phyloP scores from a whole-genome alignment of 2,888 invertebrate species.

The Cylloceria caligata region DNA sequence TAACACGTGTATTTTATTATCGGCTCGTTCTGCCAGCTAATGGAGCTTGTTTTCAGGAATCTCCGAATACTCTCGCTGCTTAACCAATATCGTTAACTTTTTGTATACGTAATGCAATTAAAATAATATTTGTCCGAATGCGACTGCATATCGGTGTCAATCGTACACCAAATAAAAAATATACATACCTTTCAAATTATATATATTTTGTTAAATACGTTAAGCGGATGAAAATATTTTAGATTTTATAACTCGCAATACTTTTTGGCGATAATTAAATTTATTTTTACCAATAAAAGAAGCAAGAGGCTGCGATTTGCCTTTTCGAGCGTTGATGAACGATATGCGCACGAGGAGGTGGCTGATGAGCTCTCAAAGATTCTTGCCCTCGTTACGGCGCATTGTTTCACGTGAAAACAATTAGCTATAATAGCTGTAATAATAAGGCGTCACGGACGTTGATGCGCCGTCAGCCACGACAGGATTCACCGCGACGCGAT shows the following conservation, averaged over 20 bases:
- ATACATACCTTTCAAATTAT: too few species aligned
- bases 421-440: slow-evolving; percentile 81
- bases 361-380: slow-evolving; percentile 60
- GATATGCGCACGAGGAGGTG: slow-evolving; percentile 35
- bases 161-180: too few species aligned
- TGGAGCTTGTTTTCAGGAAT: slow-evolving; percentile 55
- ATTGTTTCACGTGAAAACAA: slow-evolving; percentile 76
- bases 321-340: slow-evolving; percentile 19
- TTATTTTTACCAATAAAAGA: too few species aligned
- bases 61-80: slow-evolving; percentile 22
- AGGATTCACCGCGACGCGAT: slow-evolving; percentile 62
- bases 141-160: not conserved
- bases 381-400: slow-evolving; percentile 41
- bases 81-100: not conserved
- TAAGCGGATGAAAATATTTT: too few species aligned
- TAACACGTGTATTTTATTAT: slow-evolving; percentile 57
- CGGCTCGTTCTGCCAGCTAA: slow-evolving; percentile 45
- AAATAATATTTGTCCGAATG: not conserved
- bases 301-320: not conserved
- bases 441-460: slow-evolving; percentile 77
- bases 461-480: slow-evolving; percentile 61
- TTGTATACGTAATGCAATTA: slow-evolving; percentile 3
- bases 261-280: too few species aligned
- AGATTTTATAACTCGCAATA: too few species aligned
- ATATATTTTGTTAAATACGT: too few species aligned